Conservation (phyloP, 2,888 invertebrate species). For the Chloromyia formosa region DNA sequence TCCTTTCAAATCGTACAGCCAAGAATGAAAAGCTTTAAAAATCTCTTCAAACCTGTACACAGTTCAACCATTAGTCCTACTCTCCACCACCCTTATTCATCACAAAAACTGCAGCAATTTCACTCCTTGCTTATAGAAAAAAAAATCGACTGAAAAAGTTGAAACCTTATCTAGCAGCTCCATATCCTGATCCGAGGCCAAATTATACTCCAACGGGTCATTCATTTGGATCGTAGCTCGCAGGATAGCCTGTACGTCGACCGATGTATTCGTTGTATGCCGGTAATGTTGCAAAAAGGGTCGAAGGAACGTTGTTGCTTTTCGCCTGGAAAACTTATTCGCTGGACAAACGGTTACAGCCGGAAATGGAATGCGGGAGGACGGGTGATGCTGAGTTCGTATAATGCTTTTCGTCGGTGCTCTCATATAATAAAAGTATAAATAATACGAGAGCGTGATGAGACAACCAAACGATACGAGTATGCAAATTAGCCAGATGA, state of each 20-base stretch:
- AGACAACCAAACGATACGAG: conserved; percentile 15
- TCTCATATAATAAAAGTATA: conserved; percentile 36
- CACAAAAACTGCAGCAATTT: too few species aligned
- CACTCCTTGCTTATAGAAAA: too few species aligned
- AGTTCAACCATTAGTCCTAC: too few species aligned
- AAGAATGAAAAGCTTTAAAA: too few species aligned
- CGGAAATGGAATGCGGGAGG: conserved; percentile 29
- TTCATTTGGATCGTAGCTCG: conserved; percentile 44
- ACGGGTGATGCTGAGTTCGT: conserved; percentile 34
- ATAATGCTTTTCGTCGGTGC: conserved; percentile 35
- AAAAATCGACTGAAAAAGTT: background rate
- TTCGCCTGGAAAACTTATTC: conserved; percentile 19
- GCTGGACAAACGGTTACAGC: conserved; percentile 37
- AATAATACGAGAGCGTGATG: conserved; percentile 25
- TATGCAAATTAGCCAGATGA: conserved; percentile 41
- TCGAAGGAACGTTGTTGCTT: conserved; percentile 29
- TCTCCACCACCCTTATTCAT: too few species aligned
- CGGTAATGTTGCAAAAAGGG: conserved; percentile 24
- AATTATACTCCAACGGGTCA: conserved; percentile 33
- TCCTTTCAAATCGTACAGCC: too few species aligned
- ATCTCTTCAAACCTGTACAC: too few species aligned
- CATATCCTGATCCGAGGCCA: conserved; percentile 41
- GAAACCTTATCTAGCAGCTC: conserved; percentile 42
- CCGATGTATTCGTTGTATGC: conserved; percentile 17
- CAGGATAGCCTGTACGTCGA: conserved; percentile 23